phyloP scores from a whole-genome alignment of 2,888 invertebrate species.

The Agrochola circellaris region DNA sequence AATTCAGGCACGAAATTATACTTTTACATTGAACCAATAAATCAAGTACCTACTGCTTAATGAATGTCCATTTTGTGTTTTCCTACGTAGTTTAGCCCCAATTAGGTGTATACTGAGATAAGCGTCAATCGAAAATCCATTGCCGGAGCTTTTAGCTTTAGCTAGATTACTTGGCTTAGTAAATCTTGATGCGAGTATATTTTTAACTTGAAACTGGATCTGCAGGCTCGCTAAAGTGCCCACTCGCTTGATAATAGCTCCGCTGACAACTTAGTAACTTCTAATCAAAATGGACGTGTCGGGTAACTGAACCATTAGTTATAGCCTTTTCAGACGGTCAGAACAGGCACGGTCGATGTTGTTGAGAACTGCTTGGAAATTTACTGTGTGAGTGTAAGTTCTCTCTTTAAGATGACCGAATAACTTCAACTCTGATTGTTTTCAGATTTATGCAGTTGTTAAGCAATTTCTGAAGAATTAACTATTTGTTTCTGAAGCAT shows the following conservation, averaged over 20 bases:
- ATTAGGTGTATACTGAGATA: constrained; percentile 56
- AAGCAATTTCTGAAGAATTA: neutral
- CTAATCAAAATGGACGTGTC: constrained; percentile 49
- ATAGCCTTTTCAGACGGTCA: constrained; percentile 31
- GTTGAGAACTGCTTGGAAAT: neutral
- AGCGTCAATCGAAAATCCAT: constrained; percentile 49
- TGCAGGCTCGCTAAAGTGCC: constrained; percentile 45
- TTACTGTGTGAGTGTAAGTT: neutral
- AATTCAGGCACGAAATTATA: constrained; percentile 46
- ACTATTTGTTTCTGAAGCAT: constrained; percentile 10
- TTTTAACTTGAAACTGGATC: constrained; percentile 58
- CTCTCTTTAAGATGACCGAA: neutral
- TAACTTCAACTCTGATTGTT: neutral
- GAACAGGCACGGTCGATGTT: neutral
- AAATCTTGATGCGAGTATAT: constrained; percentile 54
- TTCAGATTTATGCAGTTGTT: neutral
- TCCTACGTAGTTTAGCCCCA: constrained; percentile 44
- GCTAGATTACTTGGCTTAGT: constrained; percentile 46
- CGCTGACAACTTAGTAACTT: constrained; percentile 51
- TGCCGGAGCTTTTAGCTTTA: constrained; percentile 48
- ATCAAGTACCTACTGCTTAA: constrained; percentile 48
- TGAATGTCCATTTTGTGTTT: constrained; percentile 48
- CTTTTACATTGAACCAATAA: constrained; percentile 49
- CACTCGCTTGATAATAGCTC: constrained; percentile 53
- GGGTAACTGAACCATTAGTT: constrained; percentile 41